Evolutionary conservation across 37 sponge, comb jelly and placozoan genomes (phyloP).

Genomic region (Tethya wilhelma): DNA sequence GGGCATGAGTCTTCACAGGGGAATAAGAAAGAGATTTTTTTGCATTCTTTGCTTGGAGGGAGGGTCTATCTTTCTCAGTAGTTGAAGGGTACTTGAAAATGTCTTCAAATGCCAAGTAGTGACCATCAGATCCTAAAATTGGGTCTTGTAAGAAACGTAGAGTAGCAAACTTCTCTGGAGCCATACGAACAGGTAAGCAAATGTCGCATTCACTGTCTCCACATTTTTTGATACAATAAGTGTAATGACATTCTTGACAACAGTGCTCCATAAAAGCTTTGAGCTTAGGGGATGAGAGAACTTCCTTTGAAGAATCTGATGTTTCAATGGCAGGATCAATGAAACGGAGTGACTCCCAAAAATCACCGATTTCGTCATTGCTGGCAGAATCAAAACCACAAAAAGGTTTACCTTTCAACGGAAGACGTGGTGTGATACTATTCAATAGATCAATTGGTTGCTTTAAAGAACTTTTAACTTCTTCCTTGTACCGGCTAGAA

Average conservation of each 20-base stretch:
- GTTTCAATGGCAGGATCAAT: background rate
- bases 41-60: background rate
- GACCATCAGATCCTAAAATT: slow-evolving; percentile 13
- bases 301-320: background rate
- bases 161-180: background rate
- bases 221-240: slow-evolving; percentile 44
- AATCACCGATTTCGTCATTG: background rate
- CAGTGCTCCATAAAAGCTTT: too few relatives aligned
- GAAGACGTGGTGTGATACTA: slow-evolving; percentile 2
- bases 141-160: slow-evolving; percentile 18
- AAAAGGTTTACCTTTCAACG: slow-evolving; percentile 47
- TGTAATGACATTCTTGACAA: slow-evolving; percentile 30
- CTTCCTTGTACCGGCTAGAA: slow-evolving; percentile 3
- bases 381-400: background rate
- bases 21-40: slow-evolving; percentile 20
- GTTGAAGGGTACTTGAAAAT: slow-evolving; percentile 3
- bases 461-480: background rate
- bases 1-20: slow-evolving; percentile 34
- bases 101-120: slow-evolving; percentile 35
- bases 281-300: background rate
- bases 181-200: slow-evolving; percentile 27
- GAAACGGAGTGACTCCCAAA: slow-evolving; percentile 10
- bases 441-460: background rate
- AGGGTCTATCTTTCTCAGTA: slow-evolving; percentile 12
- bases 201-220: background rate